phyloP scores from a whole-genome alignment of 2,888 invertebrate genomes.

The Andrena flavipes region DNA sequence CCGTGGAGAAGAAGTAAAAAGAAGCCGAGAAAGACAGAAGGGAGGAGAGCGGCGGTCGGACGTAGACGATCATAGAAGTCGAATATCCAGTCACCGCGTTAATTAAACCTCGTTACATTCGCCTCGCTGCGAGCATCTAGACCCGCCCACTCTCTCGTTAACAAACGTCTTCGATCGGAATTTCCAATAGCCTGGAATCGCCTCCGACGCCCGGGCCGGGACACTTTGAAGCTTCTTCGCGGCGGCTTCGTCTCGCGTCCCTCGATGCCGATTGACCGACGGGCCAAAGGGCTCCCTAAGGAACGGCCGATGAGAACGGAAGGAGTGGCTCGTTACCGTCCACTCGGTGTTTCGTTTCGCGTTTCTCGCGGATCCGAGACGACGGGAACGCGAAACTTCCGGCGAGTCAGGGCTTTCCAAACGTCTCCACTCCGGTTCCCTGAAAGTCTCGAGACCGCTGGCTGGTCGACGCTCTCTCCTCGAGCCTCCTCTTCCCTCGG shows the following conservation, averaged over 20 bases:
- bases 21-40: not conserved
- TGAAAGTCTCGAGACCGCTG: constrained; percentile 31
- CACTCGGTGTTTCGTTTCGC: constrained; percentile 33
- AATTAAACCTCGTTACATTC: constrained; percentile 53
- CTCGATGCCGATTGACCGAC: not conserved
- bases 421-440: constrained; percentile 24
- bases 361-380: constrained; percentile 14
- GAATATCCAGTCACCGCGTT: constrained; percentile 43
- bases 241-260: not conserved
- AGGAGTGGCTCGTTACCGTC: constrained; percentile 42
- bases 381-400: constrained; percentile 13
- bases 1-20: not conserved
- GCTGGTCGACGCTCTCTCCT: constrained; percentile 19
- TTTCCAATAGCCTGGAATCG: constrained; percentile 35
- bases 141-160: constrained; percentile 27
- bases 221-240: not conserved
- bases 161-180: constrained; percentile 32
- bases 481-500: constrained; percentile 4
- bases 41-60: not conserved
- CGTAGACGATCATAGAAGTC: constrained; percentile 34
- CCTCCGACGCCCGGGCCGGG: not conserved
- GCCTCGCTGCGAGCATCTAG: constrained; percentile 13
- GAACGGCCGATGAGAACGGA: constrained; percentile 2
- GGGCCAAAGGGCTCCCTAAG: not conserved
- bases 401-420: constrained; percentile 20